These are phyloP conservation scores for Rhorus exstirpatorius DNA, from an alignment of 2,888 invertebrate genomes.

Conservation along the genomic window DNA sequence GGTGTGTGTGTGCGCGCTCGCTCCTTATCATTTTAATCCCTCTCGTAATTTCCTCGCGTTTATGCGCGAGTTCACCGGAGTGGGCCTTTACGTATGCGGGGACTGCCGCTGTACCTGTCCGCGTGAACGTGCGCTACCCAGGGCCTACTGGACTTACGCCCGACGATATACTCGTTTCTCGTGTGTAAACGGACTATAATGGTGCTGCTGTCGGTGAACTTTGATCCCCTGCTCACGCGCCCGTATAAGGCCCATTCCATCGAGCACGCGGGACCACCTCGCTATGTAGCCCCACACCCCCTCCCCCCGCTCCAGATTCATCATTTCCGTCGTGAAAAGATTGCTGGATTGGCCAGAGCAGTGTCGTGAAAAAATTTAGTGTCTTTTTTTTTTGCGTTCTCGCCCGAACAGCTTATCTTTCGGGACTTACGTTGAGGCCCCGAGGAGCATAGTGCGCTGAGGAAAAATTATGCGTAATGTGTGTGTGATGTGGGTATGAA, in stretches of 20 bases:
- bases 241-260: constrained; percentile 53
- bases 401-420: constrained; percentile 28
- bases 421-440: background rate
- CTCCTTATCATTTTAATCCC: constrained; percentile 79
- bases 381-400: background rate
- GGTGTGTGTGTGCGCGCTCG: constrained; percentile 48
- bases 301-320: constrained; percentile 46
- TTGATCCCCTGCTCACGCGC: constrained; percentile 72
- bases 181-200: constrained; percentile 33
- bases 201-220: constrained; percentile 72
- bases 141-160: constrained; percentile 69
- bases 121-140: constrained; percentile 62
- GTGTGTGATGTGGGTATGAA: too few relatives aligned
- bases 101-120: constrained; percentile 39
- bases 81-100: constrained; percentile 65
- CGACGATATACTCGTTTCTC: constrained; percentile 50
- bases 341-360: background rate
- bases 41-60: constrained; percentile 76
- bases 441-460: too few relatives aligned
- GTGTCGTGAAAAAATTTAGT: constrained; percentile 37
- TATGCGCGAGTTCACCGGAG: constrained; percentile 57
- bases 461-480: too few relatives aligned
- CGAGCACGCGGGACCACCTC: constrained; percentile 35
- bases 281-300: constrained; percentile 51
- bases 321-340: constrained; percentile 64